Evolutionary conservation across 2,888 invertebrate species (phyloP).

Genomic region (Andrena minutula): DNA sequence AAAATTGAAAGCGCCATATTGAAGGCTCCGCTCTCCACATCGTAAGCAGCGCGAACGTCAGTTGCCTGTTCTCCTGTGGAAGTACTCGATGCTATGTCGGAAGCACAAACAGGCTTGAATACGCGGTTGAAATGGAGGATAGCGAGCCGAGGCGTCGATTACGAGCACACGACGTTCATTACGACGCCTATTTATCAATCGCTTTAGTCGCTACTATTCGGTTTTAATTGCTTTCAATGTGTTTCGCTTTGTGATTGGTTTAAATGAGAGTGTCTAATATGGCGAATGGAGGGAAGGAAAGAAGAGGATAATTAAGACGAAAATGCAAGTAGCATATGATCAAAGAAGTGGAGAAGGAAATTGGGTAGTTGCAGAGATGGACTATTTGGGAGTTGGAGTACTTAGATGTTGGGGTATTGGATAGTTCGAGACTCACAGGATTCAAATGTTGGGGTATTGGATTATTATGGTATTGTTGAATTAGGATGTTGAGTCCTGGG

Average conservation of each 20-base stretch:
- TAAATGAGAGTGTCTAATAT: neutral
- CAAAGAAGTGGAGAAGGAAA: neutral
- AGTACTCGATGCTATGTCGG: constrained; percentile 16
- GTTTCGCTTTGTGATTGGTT: neutral
- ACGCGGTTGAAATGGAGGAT: constrained; percentile 28
- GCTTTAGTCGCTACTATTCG: constrained; percentile 1
- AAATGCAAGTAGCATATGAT: neutral
- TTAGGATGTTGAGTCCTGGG: neutral
- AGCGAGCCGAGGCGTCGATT: constrained; percentile 2
- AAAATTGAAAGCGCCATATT: constrained; percentile 80
- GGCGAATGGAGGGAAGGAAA: neutral
- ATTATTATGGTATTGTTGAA: too few relatives aligned
- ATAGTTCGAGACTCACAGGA: too few relatives aligned
- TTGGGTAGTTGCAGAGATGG: neutral
- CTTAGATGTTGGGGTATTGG: too few relatives aligned
- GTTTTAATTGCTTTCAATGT: neutral
- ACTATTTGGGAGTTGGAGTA: too few relatives aligned
- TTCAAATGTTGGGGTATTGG: too few relatives aligned
- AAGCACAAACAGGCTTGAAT: constrained; percentile 30
- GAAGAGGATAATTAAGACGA: neutral
- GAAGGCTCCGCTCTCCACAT: constrained; percentile 48
- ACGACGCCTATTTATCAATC: constrained; percentile 28
- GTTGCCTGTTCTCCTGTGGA: constrained; percentile 35
- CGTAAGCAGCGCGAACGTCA: constrained; percentile 46
- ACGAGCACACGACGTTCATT: constrained; percentile 27